These are phyloP conservation scores for Craniophora ligustri DNA, from an alignment of 2,888 invertebrate genomes.

Conservation along the genomic window DNA sequence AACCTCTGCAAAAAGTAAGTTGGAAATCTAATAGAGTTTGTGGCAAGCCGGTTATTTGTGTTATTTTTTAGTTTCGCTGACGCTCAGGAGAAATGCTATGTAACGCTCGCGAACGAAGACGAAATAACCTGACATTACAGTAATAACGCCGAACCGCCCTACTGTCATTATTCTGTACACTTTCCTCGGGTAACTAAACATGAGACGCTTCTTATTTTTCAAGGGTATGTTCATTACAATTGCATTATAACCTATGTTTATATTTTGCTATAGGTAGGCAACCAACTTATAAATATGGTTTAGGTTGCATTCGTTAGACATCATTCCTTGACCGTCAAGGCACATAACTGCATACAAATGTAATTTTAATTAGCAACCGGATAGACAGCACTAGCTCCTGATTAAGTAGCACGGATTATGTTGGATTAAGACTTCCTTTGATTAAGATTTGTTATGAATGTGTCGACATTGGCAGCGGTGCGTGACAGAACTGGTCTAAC, in stretches of 20 bases:
- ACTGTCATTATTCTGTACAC: constrained; percentile 85
- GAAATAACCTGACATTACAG: constrained; percentile 84
- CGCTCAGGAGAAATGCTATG: constrained; percentile 80
- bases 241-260: constrained; percentile 58
- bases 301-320: constrained; percentile 24
- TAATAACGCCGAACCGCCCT: constrained; percentile 84
- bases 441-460: constrained; percentile 60
- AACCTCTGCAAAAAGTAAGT: constrained; percentile 85
- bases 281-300: constrained; percentile 33
- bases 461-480: constrained; percentile 54
- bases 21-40: constrained; percentile 87
- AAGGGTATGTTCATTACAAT: constrained; percentile 71
- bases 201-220: constrained; percentile 72
- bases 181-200: constrained; percentile 79
- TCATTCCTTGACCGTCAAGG: constrained; percentile 32
- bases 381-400: constrained; percentile 50
- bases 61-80: constrained; percentile 82
- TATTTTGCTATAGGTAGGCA: constrained; percentile 36
- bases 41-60: constrained; percentile 84
- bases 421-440: constrained; percentile 61
- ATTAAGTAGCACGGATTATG: constrained; percentile 59
- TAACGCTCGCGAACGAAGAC: constrained; percentile 83
- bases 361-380: constrained; percentile 55
- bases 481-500: constrained; percentile 67
- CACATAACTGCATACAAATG: constrained; percentile 43